These are phyloP conservation scores for Decapterus maruadsi DNA, from an alignment of 2,797 vertebrate species.

Conservation along the genomic window DNA sequence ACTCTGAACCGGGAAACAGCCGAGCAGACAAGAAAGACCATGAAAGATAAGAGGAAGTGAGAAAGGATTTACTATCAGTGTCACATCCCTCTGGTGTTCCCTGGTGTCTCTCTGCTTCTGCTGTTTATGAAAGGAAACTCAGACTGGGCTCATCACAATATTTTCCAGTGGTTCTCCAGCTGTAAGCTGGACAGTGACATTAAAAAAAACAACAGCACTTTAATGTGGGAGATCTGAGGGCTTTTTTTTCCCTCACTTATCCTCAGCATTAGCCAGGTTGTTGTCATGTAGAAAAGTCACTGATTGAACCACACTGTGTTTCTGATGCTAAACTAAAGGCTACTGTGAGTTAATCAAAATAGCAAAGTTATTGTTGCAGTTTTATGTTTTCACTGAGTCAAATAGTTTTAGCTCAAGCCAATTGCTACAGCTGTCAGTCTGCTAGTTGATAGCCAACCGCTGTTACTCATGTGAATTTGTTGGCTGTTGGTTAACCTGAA, in stretches of 20 bases:
- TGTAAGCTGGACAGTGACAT: background rate
- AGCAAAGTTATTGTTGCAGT: background rate
- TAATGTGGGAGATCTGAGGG: too few species aligned
- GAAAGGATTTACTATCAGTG: slow-evolving; percentile 55
- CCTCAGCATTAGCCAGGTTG: background rate
- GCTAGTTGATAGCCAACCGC: too few species aligned
- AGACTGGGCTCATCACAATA: slow-evolving; percentile 8
- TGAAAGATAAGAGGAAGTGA: slow-evolving; percentile 62
- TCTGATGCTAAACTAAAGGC: background rate
- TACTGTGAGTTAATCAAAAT: background rate
- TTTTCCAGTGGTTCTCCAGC: background rate
- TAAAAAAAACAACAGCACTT: too few species aligned
- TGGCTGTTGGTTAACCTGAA: too few species aligned
- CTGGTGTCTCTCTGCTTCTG: slow-evolving; percentile 21
- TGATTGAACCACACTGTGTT: background rate
- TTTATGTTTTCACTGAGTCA: too few species aligned
- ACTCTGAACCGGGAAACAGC: slow-evolving; percentile 46
- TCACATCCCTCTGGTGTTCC: slow-evolving; percentile 42
- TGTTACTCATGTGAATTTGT: too few species aligned
- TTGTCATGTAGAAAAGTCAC: background rate
- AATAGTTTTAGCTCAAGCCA: too few species aligned
- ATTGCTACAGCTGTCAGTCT: too few species aligned
- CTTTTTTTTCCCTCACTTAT: too few species aligned
- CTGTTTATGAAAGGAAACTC: slow-evolving; percentile 24
- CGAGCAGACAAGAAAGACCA: slow-evolving; percentile 30